Evolutionary conservation across 2,113 vertebrate species (phyloP).

Genomic region (Erythrolamprus reginae): DNA sequence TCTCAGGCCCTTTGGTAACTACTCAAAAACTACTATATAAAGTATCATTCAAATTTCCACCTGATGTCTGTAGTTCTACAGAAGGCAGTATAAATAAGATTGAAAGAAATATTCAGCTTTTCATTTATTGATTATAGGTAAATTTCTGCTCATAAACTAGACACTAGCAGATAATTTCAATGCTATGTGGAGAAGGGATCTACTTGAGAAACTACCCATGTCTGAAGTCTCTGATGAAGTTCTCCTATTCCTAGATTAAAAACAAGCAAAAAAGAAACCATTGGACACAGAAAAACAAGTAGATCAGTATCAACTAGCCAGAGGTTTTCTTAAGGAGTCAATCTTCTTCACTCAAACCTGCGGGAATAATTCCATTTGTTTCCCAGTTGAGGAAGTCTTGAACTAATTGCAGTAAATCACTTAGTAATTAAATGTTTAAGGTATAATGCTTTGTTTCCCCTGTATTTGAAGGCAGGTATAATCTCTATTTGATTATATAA

Average conservation of each 20-base stretch:
- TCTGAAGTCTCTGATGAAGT: background rate
- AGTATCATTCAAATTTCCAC: background rate
- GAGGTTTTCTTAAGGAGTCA: background rate
- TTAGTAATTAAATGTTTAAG: background rate
- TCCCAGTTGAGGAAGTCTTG: background rate
- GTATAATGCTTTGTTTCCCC: background rate
- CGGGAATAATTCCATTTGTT: background rate
- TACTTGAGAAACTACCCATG: background rate
- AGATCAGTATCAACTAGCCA: background rate
- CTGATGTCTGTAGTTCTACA: background rate
- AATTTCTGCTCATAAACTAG: background rate
- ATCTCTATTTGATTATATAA: background rate
- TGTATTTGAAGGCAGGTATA: background rate
- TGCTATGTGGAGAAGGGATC: background rate
- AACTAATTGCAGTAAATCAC: background rate
- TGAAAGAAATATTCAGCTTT: background rate
- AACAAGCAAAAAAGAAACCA: background rate
- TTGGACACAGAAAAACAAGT: background rate
- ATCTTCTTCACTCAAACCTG: background rate
- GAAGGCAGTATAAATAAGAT: background rate
- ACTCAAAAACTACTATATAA: background rate
- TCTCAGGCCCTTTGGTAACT: background rate
- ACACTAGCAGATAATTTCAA: background rate
- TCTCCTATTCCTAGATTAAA: background rate
- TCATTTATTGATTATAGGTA: background rate